A percentile compares a stretch with the other conserved stretches of the same genome.
Evolutionary conservation across 2,113 vertebrate genomes (phyloP).

Genomic region (Sceloporus tristichus): DNA sequence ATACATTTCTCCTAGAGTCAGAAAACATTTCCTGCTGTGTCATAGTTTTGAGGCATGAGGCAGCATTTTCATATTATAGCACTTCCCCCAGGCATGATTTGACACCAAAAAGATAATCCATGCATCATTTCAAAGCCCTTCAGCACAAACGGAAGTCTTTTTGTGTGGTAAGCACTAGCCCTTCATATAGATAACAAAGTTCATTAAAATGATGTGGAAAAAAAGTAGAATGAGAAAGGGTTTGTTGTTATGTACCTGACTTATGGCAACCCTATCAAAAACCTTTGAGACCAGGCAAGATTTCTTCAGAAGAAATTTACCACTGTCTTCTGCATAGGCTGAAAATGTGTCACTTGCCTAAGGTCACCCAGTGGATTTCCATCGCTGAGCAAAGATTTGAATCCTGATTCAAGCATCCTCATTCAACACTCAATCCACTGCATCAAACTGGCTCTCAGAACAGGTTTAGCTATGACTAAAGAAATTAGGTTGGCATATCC

Average conservation of each 20-base stretch:
- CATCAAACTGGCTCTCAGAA: too few species aligned
- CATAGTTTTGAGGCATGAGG: slow-evolving; percentile 8
- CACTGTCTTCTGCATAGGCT: too few species aligned
- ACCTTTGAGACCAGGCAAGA: too few species aligned
- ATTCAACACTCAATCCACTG: too few species aligned
- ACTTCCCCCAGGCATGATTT: neutral
- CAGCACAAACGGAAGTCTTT: neutral
- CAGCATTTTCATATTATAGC: neutral
- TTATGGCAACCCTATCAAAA: too few species aligned
- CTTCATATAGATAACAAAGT: neutral
- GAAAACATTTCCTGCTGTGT: slow-evolving; percentile 20
- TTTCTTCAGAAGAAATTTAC: too few species aligned
- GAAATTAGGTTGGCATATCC: neutral
- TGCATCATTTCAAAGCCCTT: neutral
- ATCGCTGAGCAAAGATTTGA: too few species aligned
- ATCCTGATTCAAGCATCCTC: too few species aligned
- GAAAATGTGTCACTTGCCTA: too few species aligned
- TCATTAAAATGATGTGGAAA: neutral
- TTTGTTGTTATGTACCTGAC: too few species aligned
- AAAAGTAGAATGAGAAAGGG: too few species aligned
- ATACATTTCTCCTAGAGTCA: neutral
- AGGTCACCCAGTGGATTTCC: too few species aligned
- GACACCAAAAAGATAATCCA: neutral
- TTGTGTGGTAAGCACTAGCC: neutral
- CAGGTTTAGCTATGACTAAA: neutral